Conservation (phyloP, 2,888 invertebrate species). For the Dione vanillae region DNA sequence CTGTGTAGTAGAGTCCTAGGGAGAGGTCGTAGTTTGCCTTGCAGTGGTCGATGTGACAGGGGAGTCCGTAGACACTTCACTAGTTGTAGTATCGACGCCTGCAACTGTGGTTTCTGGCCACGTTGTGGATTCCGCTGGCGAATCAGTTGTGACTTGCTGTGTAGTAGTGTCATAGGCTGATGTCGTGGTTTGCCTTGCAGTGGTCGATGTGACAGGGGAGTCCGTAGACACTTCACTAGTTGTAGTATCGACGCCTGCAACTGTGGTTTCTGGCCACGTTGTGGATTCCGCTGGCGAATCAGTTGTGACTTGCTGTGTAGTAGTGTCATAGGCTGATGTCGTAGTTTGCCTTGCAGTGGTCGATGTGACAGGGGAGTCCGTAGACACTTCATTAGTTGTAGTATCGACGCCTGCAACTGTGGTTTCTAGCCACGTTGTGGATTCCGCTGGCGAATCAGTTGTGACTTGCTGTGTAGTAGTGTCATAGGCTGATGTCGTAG, state of each 20-base stretch:
- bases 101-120: not conserved
- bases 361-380: too few species aligned
- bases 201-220: not conserved
- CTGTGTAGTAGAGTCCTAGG: not conserved
- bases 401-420: too few species aligned
- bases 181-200: not conserved
- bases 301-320: not conserved
- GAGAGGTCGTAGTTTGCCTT: not conserved
- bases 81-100: not conserved
- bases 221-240: not conserved
- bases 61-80: not conserved
- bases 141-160: not conserved
- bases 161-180: not conserved
- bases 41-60: not conserved
- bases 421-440: too few species aligned
- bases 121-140: not conserved
- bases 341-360: not conserved
- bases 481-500: too few species aligned
- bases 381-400: too few species aligned
- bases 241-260: not conserved
- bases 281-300: not conserved
- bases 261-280: not conserved
- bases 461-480: too few species aligned
- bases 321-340: not conserved
- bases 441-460: too few species aligned